Evolutionary conservation across 2,113 vertebrate species (phyloP), one percentile per base, ranked within the genome.

Genomic region (Rhynchomys soricoides): DNA sequence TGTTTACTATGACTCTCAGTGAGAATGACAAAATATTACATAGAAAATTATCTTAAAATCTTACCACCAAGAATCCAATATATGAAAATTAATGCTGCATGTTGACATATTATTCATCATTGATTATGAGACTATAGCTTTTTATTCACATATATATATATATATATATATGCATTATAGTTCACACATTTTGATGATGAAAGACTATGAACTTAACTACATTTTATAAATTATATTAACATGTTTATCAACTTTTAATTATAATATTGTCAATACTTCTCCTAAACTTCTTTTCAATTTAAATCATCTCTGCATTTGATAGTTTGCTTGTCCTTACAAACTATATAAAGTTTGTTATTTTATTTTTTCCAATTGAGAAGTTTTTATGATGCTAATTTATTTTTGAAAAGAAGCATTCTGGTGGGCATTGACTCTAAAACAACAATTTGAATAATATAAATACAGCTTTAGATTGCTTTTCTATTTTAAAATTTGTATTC

Each of bases 401-500:
- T 22, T 82, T 66, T 93, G 34, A 48, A 45, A 43, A 12, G n/a
- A 89, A 74, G 0, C 16, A 91, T 22, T 88, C 79, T 85, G 86
- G 59, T 97, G n/a, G 96, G 71, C 96, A 93, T 81, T 96, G 52
- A 90, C 95, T 93, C 62, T 73, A 48, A 96, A 31, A 68, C 79
- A 96, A 79, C 85, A 87, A 89, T 97, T 97, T 83, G 45, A 97
- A 96, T 95, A 96, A 95, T 97, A 86, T 71, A 91, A 97, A 98
- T 97, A 64, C 97, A 97, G 91, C 86, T 87, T 95, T 97, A 97
- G 82, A 17, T 98, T 96, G 79, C 90, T 62, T 98, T 97, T 92
- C 77, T 73, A 82, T 98, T 96, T 98, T 55, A 95, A 96, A 96
- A 98, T 98, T 98, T 98, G 97, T 97, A 95, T 97, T 98, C 98